Conservation (phyloP, 2,113 vertebrate species). For the Menura novaehollandiae region DNA sequence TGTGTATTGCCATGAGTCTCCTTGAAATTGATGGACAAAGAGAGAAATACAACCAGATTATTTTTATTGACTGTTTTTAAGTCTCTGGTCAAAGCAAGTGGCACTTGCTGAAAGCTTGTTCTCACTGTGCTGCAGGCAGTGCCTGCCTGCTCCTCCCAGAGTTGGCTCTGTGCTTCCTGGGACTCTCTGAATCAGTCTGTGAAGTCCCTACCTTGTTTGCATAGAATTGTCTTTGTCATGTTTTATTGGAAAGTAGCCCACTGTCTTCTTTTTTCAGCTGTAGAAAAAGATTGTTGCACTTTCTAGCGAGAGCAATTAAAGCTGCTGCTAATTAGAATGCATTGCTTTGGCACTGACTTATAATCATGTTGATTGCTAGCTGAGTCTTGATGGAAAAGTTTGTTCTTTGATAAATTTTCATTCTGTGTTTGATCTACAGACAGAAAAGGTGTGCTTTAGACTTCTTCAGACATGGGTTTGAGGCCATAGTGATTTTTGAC, state of each 20-base stretch:
- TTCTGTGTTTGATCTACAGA: not conserved
- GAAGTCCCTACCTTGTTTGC: not conserved
- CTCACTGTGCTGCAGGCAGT: not conserved
- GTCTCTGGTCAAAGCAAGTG: not conserved
- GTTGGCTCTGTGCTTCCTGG: accelerated
- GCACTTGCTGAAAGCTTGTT: not conserved
- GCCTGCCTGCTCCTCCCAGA: not conserved
- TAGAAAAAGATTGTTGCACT: not conserved
- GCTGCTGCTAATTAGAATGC: not conserved
- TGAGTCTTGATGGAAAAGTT: not conserved
- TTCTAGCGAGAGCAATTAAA: not conserved
- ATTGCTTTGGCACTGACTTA: not conserved
- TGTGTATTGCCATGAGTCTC: not conserved
- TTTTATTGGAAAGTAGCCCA: not conserved
- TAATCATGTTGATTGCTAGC: not conserved
- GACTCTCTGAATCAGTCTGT: not conserved
- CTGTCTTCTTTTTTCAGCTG: not conserved
- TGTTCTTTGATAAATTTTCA: not conserved
- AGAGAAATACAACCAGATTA: not conserved
- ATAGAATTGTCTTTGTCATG: not conserved
- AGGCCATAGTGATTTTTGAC: not conserved
- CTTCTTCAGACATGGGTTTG: not conserved
- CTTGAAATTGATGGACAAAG: not conserved
- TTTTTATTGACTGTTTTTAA: not conserved
- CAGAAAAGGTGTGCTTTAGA: not conserved